Evolutionary conservation across 2,888 invertebrate genomes (phyloP), one percentile per base, ranked within the genome.

Genomic region (Brachypterus glaber): DNA sequence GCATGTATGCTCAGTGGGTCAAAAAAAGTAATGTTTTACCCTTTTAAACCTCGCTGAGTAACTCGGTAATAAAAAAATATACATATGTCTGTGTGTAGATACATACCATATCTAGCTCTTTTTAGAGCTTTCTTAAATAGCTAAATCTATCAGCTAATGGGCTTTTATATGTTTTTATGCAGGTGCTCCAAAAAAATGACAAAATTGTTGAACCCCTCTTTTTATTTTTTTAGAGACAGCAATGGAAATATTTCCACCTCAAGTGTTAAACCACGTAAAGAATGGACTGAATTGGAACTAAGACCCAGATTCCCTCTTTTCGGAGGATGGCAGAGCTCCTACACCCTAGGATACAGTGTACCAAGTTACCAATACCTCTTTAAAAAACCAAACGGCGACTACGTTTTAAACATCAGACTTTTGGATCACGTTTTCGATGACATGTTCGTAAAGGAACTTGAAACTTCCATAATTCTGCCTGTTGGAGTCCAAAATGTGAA

Each of bases 181-280:
- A n/a, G n/a, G n/a, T n/a, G n/a, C n/a, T n/a, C n/a, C n/a, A n/a
- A n/a, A n/a, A n/a, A n/a, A n/a, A n/a, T n/a, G n/a, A n/a, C n/a
- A n/a, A n/a, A n/a, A n/a, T n/a, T n/a, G n/a, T n/a, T n/a, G n/a
- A n/a, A n/a, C n/a, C n/a, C n/a, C n/a, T n/a, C n/a, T 27, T 9
- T 27, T 5, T 27, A 27, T 4, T 98, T 97, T 65, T 98, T 97
- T 63, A 76, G 87, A 37, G 98, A 98, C 65, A 93, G 92, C 49
- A 99, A 99, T 62, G 98, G 92, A 25, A 99, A 99, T 64, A 98
- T 99, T 56, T 97, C 96, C 1, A 99, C 98, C 7, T 95, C 95
- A 1, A 85, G 90, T 62, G 84, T 97, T 70, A 77, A 83, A 47
- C 70, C 85, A 15, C 75, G 85, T 50, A 87, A 88, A 49, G 93